phyloP scores from a whole-genome alignment of 2,113 vertebrate species.

The Semnornis frantzii region DNA sequence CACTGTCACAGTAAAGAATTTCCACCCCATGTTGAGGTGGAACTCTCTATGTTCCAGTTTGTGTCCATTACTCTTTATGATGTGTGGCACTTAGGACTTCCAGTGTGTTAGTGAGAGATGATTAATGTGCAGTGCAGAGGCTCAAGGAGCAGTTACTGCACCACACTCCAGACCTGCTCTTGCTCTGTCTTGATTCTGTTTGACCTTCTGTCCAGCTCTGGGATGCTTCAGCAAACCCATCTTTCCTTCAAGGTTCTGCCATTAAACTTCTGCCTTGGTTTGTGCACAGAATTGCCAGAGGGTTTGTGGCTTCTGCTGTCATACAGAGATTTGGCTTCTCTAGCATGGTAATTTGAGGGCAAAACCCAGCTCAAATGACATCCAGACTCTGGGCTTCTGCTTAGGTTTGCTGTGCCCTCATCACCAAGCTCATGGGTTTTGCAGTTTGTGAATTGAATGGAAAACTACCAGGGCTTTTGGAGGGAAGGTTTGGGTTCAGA shows the following conservation, averaged over 20 bases:
- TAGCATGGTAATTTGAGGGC: background rate
- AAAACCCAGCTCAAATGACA: background rate
- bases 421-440: background rate
- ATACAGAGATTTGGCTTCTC: background rate
- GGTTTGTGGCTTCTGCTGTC: background rate
- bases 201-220: background rate
- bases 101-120: background rate
- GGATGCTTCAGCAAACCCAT: background rate
- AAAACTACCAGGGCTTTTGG: background rate
- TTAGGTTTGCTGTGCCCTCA: background rate
- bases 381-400: background rate
- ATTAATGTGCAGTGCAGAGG: background rate
- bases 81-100: background rate
- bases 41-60: too few species aligned
- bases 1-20: too few species aligned
- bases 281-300: background rate
- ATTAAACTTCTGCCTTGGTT: background rate
- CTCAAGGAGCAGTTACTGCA: background rate
- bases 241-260: background rate
- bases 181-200: background rate
- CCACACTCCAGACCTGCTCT: background rate
- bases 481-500: background rate
- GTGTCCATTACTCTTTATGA: too few species aligned
- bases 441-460: background rate
- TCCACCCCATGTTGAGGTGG: too few species aligned